These are phyloP conservation scores for Deladenus siricidicola DNA, from an alignment of 2,888 invertebrate species.

Conservation along the genomic window DNA sequence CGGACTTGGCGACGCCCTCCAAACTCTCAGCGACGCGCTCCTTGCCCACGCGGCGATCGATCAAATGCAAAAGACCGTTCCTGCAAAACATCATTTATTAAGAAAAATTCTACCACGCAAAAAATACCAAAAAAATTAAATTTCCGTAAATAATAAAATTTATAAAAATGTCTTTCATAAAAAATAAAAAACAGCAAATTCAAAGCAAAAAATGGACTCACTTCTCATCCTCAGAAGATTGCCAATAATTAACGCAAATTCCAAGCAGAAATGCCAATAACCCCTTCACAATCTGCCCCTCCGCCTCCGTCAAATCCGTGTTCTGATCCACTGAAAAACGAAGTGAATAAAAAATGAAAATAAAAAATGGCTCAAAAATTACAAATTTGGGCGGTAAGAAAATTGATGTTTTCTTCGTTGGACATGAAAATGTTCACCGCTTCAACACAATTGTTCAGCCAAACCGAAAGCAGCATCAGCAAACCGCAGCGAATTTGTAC, in stretches of 20 bases:
- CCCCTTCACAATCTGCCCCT: conserved; percentile 77
- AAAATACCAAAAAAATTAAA: background rate
- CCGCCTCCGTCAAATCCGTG: conserved; percentile 67
- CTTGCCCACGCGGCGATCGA: conserved; percentile 75
- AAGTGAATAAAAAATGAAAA: conserved; percentile 52
- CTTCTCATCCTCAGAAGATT: conserved; percentile 25
- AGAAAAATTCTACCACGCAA: background rate
- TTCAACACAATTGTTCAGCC: conserved; percentile 74
- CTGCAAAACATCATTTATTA: conserved; percentile 9
- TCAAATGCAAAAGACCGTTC: conserved; percentile 18
- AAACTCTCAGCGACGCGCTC: conserved; percentile 80
- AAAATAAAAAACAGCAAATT: background rate
- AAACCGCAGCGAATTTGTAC: conserved; percentile 75
- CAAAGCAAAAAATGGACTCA: background rate
- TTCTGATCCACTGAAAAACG: conserved; percentile 60
- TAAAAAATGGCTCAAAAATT: conserved; percentile 21
- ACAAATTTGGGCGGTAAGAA: conserved; percentile 47
- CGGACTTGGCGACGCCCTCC: conserved; percentile 75
- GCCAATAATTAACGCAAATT: conserved; percentile 73
- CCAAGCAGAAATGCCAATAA: conserved; percentile 85
- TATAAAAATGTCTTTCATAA: background rate
- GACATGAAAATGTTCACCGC: conserved; percentile 74
- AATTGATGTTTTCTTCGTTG: conserved; percentile 46
- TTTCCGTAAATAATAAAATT: background rate
- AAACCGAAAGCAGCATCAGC: conserved; percentile 78